Evolutionary conservation across 2,797 vertebrate species (phyloP), one percentile per base, ranked within the genome.

Genomic region (Poecilia wingei): DNA sequence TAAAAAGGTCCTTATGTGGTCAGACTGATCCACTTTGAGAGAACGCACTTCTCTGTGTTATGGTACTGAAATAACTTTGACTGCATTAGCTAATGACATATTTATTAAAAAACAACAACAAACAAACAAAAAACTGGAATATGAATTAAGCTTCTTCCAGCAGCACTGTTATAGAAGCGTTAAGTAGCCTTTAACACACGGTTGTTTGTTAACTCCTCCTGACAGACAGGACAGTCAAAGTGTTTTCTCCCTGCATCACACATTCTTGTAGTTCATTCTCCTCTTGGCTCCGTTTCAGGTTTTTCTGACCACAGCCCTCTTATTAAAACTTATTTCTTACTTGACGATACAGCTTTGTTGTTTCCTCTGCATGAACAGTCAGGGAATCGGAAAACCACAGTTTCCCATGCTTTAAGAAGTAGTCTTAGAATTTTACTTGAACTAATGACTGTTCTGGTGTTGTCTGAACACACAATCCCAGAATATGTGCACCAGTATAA

Each of bases 21-120:
- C 43, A 73, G 72, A 79, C 53, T 28, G 8, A 77, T 79, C 61
- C 39, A n/a, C 45, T 80, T 25, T 46, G 47, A 53, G 6, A 18
- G 22, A 74, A 55, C 31, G 20, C 28, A 43, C 43, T 28, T 71
- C 0, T 74, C 20, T 68, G 33, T 66, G 61, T 39, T 41, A 68
- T 25, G 20, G 36, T 39, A 25, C 64, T 25, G 20, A 68, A 41
- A 20, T 66, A 36, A 36, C 31, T 68, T 39, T 10, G 33, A 68
- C 36, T 61, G 59, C 18, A 53, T 39, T 81, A 66, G 33, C 43
- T 70, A n/a, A 70, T 70, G 39, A 25, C 4, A 39, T 13, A 59
- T 28, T 43, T 43, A 43, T 16, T 18, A 51, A 18, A 14, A 51
- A 51, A 51, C 31, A 31, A n/a, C 18, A 28, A 57, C 4, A 1